Percentiles rank a stretch among this genome's conserved stretches.
Conservation (phyloP, 2,113 vertebrate genomes). For the Prolemur simus region DNA sequence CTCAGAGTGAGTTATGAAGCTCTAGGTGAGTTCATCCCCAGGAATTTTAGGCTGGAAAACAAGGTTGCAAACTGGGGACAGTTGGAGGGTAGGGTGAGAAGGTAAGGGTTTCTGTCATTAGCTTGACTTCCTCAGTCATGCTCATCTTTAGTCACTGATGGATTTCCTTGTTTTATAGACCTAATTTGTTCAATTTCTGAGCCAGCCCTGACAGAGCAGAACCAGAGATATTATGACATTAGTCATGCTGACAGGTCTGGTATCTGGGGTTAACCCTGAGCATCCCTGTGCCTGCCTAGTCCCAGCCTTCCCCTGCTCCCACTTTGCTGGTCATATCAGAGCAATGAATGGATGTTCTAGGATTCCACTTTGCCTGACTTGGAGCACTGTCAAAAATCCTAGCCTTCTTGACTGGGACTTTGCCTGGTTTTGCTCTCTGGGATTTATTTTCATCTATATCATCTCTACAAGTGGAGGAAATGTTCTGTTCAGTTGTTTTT, state of each 20-base stretch:
- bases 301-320: neutral
- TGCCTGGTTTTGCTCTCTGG: neutral
- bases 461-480: neutral
- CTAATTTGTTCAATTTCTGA: neutral
- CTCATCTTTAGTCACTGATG: neutral
- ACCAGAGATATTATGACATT: neutral
- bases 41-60: constrained; percentile 2
- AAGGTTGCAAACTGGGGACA: neutral
- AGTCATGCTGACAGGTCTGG: neutral
- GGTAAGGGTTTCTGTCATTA: neutral
- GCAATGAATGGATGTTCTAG: neutral
- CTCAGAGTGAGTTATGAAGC: neutral
- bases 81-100: neutral
- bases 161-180: neutral
- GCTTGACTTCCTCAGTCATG: neutral
- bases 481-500: neutral
- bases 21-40: neutral
- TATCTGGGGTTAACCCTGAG: neutral
- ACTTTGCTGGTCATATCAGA: neutral
- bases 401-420: neutral
- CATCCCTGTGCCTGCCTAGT: neutral
- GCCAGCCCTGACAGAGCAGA: neutral
- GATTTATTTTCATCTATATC: neutral
- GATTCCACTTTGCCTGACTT: neutral
- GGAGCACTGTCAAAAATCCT: neutral